phyloP scores from a whole-genome alignment of 2,797 vertebrate species.

The Coregonus sp. region DNA sequence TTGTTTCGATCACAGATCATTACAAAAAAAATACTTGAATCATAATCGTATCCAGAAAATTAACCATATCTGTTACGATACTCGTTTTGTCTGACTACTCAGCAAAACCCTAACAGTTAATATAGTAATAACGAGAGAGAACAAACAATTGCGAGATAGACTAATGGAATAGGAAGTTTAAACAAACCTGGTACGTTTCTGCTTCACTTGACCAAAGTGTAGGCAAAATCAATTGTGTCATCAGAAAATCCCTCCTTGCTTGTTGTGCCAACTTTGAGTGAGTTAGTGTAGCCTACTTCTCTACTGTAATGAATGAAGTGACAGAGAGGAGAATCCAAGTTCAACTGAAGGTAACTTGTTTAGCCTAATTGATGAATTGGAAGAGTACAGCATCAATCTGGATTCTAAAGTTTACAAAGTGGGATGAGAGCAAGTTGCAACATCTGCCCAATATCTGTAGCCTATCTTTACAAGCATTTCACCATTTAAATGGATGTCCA shows the following conservation, averaged over 20 bases:
- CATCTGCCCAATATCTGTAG: conserved; percentile 10
- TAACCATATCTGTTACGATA: too few relatives aligned
- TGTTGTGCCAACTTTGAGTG: not conserved
- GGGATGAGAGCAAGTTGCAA: not conserved
- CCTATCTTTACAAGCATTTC: not conserved
- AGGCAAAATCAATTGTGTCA: too few relatives aligned
- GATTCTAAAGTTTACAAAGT: not conserved
- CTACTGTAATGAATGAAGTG: not conserved
- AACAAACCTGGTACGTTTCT: too few relatives aligned
- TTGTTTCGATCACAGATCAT: too few relatives aligned
- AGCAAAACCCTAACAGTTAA: too few relatives aligned
- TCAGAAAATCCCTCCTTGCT: too few relatives aligned
- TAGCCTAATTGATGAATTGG: not conserved
- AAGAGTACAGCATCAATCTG: not conserved
- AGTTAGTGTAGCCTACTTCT: not conserved
- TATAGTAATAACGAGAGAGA: too few relatives aligned
- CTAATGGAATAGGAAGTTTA: too few relatives aligned
- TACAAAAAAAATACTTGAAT: too few relatives aligned
- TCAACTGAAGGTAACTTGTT: not conserved
- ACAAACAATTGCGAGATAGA: too few relatives aligned
- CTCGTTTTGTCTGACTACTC: too few relatives aligned
- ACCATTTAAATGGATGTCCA: conserved; percentile 13
- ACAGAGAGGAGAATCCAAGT: not conserved
- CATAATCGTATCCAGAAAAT: too few relatives aligned
- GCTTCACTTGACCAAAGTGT: not conserved